Percentiles rank a stretch among this genome's conserved stretches.
phyloP scores from a whole-genome alignment of 2,113 vertebrate species.

The Eubucco bourcierii region DNA sequence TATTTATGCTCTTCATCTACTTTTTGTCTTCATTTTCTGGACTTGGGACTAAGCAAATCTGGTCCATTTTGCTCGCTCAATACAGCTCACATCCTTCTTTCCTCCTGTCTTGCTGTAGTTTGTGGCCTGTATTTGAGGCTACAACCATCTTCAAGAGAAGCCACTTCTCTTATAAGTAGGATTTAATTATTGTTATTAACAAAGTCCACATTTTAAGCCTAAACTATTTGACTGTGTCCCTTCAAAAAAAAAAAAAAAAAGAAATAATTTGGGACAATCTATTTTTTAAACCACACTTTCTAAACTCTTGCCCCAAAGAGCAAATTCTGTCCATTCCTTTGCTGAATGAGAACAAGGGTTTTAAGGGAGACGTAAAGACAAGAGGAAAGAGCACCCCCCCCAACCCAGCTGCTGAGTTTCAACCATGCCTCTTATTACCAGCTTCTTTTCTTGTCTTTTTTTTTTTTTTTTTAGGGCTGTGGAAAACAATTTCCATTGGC shows the following conservation, averaged over 20 bases:
- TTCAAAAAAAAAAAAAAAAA: neutral
- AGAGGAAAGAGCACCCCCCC: neutral
- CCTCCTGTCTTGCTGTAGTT: neutral
- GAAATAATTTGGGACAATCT: rapidly evolving
- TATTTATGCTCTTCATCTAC: neutral
- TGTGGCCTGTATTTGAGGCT: neutral
- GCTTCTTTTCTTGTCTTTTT: neutral
- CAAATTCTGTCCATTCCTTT: neutral
- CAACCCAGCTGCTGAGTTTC: neutral
- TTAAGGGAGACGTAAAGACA: neutral
- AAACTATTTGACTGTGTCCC: neutral
- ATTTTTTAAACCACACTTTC: neutral
- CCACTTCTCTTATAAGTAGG: neutral
- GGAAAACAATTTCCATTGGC: neutral
- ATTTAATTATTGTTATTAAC: neutral
- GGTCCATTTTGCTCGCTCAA: neutral
- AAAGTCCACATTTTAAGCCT: neutral
- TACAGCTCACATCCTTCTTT: rapidly evolving
- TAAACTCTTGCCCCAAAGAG: neutral
- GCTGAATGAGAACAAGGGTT: neutral
- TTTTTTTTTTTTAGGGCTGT: neutral
- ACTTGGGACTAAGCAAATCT: neutral
- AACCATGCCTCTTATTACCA: neutral
- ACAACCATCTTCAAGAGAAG: neutral
- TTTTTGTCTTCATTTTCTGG: neutral